Evolutionary conservation across 2,113 vertebrate species (phyloP), one percentile per base, ranked within the genome.

Genomic region (Megaptera novaeangliae): DNA sequence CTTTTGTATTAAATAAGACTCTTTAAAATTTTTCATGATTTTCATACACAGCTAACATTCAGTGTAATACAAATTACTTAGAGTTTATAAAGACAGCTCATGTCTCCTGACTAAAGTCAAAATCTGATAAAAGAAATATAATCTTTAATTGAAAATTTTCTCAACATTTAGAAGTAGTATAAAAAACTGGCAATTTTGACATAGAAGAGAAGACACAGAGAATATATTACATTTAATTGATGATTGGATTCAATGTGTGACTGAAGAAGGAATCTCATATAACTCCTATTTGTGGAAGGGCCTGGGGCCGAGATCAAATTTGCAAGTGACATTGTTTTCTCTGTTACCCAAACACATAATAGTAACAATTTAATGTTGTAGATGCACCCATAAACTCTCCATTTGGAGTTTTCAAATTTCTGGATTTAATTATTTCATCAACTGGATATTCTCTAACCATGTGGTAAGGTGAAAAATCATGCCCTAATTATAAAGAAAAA

Each of bases 151-250:
- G 29, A 69, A 94, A 81, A 0, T 61, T 52, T 88, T 74, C 52
- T 93, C n/a, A 25, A 29, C 72, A 11, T 21, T 69, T 77, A n/a
- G 41, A 52, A 90, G 29, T 82, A 82, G 23, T 94, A 46, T 75
- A 71, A 92, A 41, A 95, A 55, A 8, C 25, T 41, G 59, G 3
- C 2, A 36, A 44, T 46, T 80, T 20, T 71, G 36, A 59, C 36
- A 87, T 12, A n/a, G 44, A 57, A 63, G 41, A 46, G 10, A 74
- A 64, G 41, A 68, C 21, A 31, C 25, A 49, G 5, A 80, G n/a
- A 57, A 39, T 61, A 11, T 1, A 8, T 44, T 46, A n/a, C 2
- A 57, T 17, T 74, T 75, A 64, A 11, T 46, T 66, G 41, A 9
- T 57, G 34, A 34, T n/a, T 72, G 21, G 3, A 31, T 9, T 94